Percentiles rank a stretch among this genome's conserved stretches.
Evolutionary conservation across 1,140 invertebrate genomes (phyloP).

Genomic region (Nixonia krombeini): DNA sequence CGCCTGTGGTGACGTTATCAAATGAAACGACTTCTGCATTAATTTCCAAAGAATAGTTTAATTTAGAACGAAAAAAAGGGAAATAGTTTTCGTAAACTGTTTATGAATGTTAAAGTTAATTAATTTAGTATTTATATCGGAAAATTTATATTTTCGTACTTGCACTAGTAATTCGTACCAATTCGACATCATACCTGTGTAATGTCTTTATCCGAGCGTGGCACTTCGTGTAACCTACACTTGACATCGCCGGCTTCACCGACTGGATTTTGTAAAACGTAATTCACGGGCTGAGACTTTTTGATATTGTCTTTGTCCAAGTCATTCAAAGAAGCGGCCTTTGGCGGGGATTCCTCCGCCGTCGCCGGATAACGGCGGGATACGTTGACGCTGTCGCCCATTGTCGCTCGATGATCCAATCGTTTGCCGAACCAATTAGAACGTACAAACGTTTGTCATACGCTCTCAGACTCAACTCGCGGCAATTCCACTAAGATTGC

Average conservation of each 20-base stretch:
- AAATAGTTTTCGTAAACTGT: too few species aligned
- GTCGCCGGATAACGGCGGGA: background rate
- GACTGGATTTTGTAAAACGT: background rate
- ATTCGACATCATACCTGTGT: conserved; percentile 4
- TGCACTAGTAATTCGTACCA: background rate
- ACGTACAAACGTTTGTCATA: too few species aligned
- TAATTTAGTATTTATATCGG: too few species aligned
- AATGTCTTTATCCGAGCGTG: background rate
- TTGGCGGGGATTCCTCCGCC: background rate
- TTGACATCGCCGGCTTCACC: conserved; percentile 1
- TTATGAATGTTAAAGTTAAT: too few species aligned
- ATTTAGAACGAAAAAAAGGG: too few species aligned
- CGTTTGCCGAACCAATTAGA: too few species aligned
- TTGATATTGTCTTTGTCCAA: conserved; percentile 1
- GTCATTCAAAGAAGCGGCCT: background rate
- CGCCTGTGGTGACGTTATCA: too few species aligned
- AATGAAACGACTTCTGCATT: too few species aligned
- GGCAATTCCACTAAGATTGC: background rate
- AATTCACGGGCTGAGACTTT: background rate
- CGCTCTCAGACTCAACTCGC: too few species aligned
- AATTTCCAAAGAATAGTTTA: too few species aligned
- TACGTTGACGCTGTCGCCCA: background rate
- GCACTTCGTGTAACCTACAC: background rate
- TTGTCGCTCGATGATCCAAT: background rate
- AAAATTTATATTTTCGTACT: too few species aligned